Conservation (phyloP, 2,888 invertebrate species). For the Plebejus argus region DNA sequence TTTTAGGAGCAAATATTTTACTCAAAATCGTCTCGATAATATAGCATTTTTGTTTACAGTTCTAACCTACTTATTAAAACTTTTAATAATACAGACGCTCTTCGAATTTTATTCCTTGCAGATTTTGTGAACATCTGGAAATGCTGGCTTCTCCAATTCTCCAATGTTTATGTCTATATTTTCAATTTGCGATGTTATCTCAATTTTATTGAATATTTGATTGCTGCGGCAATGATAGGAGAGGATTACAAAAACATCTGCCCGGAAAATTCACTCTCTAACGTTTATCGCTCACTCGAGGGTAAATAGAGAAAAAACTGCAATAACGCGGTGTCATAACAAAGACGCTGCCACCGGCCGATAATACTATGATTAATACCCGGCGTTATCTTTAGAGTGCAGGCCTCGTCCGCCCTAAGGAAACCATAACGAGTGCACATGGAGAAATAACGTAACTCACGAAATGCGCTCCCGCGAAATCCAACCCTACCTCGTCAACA, state of each 20-base stretch:
- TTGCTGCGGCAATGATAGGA: slow-evolving; percentile 49
- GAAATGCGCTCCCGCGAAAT: slow-evolving; percentile 9
- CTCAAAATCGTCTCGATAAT: no score
- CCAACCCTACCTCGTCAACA: slow-evolving; percentile 36
- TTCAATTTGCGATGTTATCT: slow-evolving; percentile 42
- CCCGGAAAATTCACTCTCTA: slow-evolving; percentile 78
- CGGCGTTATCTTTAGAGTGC: slow-evolving; percentile 78
- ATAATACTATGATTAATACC: slow-evolving; percentile 81
- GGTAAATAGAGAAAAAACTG: slow-evolving; percentile 78
- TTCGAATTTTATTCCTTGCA: no score
- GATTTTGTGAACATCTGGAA: neutral
- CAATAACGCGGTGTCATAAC: slow-evolving; percentile 80
- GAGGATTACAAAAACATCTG: slow-evolving; percentile 77
- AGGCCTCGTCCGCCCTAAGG: slow-evolving; percentile 65
- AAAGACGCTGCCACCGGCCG: slow-evolving; percentile 74
- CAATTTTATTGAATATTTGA: slow-evolving; percentile 71
- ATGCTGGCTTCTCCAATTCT: neutral
- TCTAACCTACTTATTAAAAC: no score
- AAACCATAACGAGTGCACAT: slow-evolving; percentile 47
- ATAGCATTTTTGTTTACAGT: no score
- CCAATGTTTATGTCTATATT: neutral
- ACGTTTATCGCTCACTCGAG: slow-evolving; percentile 68
- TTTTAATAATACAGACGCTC: no score
- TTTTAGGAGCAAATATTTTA: no score
- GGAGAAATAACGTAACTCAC: slow-evolving; percentile 44